These are phyloP conservation scores for Eristalis intricaria DNA, from an alignment of 2,888 invertebrate species.

Conservation along the genomic window DNA sequence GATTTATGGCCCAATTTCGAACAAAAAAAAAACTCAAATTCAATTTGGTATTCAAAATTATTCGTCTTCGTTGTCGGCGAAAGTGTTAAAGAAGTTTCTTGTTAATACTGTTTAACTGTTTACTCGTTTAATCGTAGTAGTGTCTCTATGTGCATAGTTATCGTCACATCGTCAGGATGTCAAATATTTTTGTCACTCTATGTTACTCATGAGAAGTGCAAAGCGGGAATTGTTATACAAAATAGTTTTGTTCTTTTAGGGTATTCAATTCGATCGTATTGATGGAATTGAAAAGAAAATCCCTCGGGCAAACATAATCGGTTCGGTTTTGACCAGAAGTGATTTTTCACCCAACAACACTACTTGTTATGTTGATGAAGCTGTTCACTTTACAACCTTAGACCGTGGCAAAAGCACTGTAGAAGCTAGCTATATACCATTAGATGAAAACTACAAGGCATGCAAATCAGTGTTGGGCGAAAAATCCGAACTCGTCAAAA, in stretches of 20 bases:
- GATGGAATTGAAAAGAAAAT: constrained; percentile 75
- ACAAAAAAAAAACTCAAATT: background rate
- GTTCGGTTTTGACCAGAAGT: constrained; percentile 72
- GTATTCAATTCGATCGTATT: constrained; percentile 74
- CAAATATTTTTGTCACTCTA: background rate
- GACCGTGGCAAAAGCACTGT: constrained; percentile 76
- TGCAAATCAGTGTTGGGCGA: constrained; percentile 77
- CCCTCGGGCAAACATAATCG: constrained; percentile 74
- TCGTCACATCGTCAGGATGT: background rate
- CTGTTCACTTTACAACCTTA: constrained; percentile 75
- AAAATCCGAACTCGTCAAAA: constrained; percentile 73
- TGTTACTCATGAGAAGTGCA: constrained; percentile 5
- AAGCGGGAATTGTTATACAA: constrained; percentile 66
- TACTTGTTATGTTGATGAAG: constrained; percentile 76
- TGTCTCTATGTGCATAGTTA: constrained; percentile 23
- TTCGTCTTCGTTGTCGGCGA: constrained; percentile 14
- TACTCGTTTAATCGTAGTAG: constrained; percentile 34
- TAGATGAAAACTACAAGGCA: constrained; percentile 77
- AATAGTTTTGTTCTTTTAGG: constrained; percentile 71
- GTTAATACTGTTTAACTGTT: constrained; percentile 5
- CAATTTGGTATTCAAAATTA: background rate
- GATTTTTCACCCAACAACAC: constrained; percentile 75
- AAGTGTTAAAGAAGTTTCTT: constrained; percentile 45
- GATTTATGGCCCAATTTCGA: background rate
- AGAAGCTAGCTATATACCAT: constrained; percentile 75